A percentile compares a stretch with the other conserved stretches of the same genome.
These are phyloP conservation scores for Agapornis roseicollis DNA, from an alignment of 2,113 vertebrate species.

Conservation along the genomic window DNA sequence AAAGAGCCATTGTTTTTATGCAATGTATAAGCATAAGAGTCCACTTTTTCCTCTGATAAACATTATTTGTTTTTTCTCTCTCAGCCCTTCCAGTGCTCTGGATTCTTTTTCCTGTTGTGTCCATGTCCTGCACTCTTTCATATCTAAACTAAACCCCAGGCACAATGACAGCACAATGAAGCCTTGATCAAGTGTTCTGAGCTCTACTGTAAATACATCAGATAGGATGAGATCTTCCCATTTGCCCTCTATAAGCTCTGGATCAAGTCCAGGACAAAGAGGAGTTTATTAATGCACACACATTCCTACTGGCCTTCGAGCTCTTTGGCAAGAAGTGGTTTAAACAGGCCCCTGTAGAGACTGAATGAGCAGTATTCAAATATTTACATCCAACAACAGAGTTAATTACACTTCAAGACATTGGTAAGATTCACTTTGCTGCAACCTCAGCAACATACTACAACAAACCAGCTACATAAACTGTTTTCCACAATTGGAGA, in stretches of 20 bases:
- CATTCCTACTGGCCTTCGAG: slow-evolving; percentile 49
- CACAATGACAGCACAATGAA: slow-evolving; percentile 41
- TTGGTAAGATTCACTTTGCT: slow-evolving; percentile 46
- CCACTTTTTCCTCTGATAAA: background rate
- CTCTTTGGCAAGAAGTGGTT: slow-evolving; percentile 40
- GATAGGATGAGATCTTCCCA: slow-evolving; percentile 45
- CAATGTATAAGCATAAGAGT: background rate
- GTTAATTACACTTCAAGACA: slow-evolving; percentile 53
- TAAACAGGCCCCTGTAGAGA: slow-evolving; percentile 4
- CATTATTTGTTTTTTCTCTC: background rate
- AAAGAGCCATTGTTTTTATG: background rate
- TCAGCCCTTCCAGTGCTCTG: background rate
- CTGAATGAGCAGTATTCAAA: slow-evolving; percentile 41
- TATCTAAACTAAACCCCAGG: slow-evolving; percentile 13
- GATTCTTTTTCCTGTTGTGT: background rate
- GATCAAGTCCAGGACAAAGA: slow-evolving; percentile 49
- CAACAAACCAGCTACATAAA: slow-evolving; percentile 48
- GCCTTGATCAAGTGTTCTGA: slow-evolving; percentile 29
- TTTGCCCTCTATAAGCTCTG: slow-evolving; percentile 52
- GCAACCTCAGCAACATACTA: slow-evolving; percentile 53
- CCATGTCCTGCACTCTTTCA: background rate
- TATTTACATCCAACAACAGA: slow-evolving; percentile 53
- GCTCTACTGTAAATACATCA: slow-evolving; percentile 45
- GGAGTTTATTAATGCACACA: slow-evolving; percentile 51
- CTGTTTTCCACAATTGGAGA: background rate